Base-by-base conservation (phyloP, 2,113 vertebrate species). In the Microcebus jonahi region DNA sequence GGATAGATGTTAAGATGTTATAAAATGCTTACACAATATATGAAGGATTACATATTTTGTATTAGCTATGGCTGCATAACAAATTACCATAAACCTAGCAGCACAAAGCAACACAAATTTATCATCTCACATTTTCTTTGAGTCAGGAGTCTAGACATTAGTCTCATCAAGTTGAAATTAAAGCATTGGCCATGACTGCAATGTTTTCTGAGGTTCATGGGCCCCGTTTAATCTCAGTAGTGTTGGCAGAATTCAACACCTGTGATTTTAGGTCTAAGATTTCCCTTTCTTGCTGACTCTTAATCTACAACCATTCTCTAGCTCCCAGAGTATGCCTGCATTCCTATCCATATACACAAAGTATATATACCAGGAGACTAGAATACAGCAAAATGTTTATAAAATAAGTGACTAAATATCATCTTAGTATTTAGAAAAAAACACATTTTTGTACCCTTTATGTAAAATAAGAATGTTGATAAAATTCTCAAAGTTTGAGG, bases 361-460 rank as follows among this genome's bases (percentile, higher is more conserved):
- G 27, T 29, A 0, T n/a, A 15, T 31, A 61, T 2, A 39, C 7
- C 12, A 76, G 4, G 25, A 23, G 34, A 29, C 36, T 36, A 6
- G 13, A 76, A 90, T n/a, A 23, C 2, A 89, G 1, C 11, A 68
- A 61, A 94, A 7, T 76, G 15, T 25, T 50, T 42, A n/a, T 79
- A 96, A 50, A 95, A 81, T 73, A 97, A 93, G 8, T 67, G 2
- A 5, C 45, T 95, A 91, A 96, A 27, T 92, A 1, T 36, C 94
- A 34, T n/a, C 13, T 97, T 95, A 96, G 12, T 6, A 73, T 95
- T 97, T 73, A 93, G 81, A 55, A 36, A 97, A 97, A 73, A 31
- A 96, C 34, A 94, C 85, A 84, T 79, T 18, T 36, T 63, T 91
- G 55, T 92, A 96, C 92, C 8, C 59, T 96, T 96, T 93, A 94